Evolutionary conservation across 2,888 invertebrate genomes (phyloP).

Genomic region (Caenorhabditis wallacei): DNA sequence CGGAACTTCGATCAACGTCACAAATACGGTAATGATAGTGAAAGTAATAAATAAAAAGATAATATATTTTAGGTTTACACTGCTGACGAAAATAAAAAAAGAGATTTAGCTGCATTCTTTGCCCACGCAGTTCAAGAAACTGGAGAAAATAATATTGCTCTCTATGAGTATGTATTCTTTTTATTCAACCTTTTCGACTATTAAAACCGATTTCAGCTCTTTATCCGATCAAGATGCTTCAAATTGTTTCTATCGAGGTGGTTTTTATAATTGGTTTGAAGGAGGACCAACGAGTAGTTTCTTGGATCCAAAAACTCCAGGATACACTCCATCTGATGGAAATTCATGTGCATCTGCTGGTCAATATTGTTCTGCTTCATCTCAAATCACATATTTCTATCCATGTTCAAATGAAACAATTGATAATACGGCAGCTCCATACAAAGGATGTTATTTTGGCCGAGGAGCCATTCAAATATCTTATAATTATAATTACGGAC

Average conservation of each 20-base stretch:
- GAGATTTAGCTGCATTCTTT: conserved; percentile 80
- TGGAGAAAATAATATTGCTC: conserved; percentile 78
- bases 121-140: conserved; percentile 81
- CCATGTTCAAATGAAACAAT: conserved; percentile 67
- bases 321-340: conserved; percentile 76
- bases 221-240: conserved; percentile 67
- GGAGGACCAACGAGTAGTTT: conserved; percentile 77
- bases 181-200: not conserved
- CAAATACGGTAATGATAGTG: conserved; percentile 65
- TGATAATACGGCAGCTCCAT: conserved; percentile 52
- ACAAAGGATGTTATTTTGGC: conserved; percentile 78
- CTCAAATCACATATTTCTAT: conserved; percentile 75
- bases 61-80: conserved; percentile 67
- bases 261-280: conserved; percentile 82
- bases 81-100: conserved; percentile 71
- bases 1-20: conserved; percentile 71
- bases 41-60: not conserved
- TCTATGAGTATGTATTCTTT: conserved; percentile 68
- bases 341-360: conserved; percentile 69
- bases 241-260: conserved; percentile 81
- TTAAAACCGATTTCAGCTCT: conserved; percentile 24
- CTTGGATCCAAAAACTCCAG: conserved; percentile 71
- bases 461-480: conserved; percentile 80
- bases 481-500: conserved; percentile 81
- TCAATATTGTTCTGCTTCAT: conserved; percentile 71